Conservation (phyloP, 1,140 invertebrate species). For the Drosophila repleta region DNA sequence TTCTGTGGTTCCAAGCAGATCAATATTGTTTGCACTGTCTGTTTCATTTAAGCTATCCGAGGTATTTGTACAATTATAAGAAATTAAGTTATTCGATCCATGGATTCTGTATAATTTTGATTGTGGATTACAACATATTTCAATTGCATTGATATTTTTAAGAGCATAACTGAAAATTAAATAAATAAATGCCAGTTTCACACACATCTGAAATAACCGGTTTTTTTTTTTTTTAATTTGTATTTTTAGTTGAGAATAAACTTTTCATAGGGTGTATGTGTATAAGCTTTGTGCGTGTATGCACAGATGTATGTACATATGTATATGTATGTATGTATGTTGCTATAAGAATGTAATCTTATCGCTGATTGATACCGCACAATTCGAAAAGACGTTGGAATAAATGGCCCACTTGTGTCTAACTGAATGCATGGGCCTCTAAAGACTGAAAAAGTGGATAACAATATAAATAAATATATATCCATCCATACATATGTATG, state of each 20-base stretch:
- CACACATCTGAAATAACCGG: conserved; percentile 29
- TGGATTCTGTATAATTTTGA: conserved; percentile 15
- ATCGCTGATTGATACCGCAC: conserved; percentile 26
- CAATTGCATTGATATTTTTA: conserved; percentile 3
- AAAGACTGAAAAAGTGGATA: conserved; percentile 17
- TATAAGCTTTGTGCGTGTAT: neutral
- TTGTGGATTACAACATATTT: conserved; percentile 25
- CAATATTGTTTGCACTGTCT: neutral
- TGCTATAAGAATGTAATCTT: conserved; percentile 22
- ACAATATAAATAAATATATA: conserved; percentile 24
- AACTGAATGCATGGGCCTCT: conserved; percentile 35
- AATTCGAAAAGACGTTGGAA: conserved; percentile 14
- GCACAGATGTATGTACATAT: neutral
- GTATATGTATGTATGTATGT: conserved; percentile 2
- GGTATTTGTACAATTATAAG: conserved; percentile 7
- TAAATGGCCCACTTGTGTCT: conserved; percentile 30
- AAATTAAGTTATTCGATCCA: neutral
- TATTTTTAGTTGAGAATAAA: neutral
- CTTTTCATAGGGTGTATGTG: neutral
- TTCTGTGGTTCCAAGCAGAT: conserved; percentile 14
- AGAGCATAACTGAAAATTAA: conserved; percentile 37
- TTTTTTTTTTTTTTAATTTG: neutral
- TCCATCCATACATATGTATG: conserved; percentile 8
- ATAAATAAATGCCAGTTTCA: conserved; percentile 10
- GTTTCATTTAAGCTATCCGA: conserved; percentile 2